Base-by-base conservation (phyloP, 2,797 vertebrate species). In the Enteromius radiatus region DNA sequence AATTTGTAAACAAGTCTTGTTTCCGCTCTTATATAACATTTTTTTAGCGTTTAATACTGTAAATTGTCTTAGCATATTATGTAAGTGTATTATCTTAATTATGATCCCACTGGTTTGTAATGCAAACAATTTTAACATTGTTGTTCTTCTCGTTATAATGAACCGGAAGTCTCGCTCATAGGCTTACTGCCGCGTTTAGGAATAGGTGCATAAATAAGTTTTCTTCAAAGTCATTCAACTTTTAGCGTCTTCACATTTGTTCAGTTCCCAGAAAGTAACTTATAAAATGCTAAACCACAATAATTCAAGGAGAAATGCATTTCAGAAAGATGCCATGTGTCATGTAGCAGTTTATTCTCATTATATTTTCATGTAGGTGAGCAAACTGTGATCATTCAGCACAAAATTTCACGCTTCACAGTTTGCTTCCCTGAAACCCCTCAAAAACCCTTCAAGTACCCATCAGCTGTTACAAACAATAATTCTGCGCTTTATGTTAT, bases 291-390 rank as follows among this genome's bases (percentile, higher is more conserved):
- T 10, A 11, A 52, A 52, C 5, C 21, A 14, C 14, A 14, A 14
- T 52, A 5, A 23, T 6, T 7, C n/a, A 4, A 33, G 14, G 1
- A 23, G 21, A 56, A n/a, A 36, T 56, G 7, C 9, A 38, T 54
- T 38, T 4, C 3, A 17, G 71, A 12, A 38, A 36, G 1, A 74
- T 23, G 47, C 9, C 19, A 3, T 74, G 54, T 74, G 19, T 38
- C 43, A 21, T 31, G 31, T 43, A 70, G 81, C 69, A 19, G 38
- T 77, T 70, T 7, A 64, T 78, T 52, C 36, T 79, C 69, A 47
- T 74, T 64, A 23, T 74, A 21, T 56, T 84, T 31, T 45, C 21
- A 45, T 7, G 10, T n/a, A 9, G 36, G 77, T 68, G 36, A 26
- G 31, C 26, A 45, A 21, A 83, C 10, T 38, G 49, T 41, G 38